Base-by-base conservation (phyloP, 2,113 vertebrate genomes). In the Tachysurus vachellii region DNA sequence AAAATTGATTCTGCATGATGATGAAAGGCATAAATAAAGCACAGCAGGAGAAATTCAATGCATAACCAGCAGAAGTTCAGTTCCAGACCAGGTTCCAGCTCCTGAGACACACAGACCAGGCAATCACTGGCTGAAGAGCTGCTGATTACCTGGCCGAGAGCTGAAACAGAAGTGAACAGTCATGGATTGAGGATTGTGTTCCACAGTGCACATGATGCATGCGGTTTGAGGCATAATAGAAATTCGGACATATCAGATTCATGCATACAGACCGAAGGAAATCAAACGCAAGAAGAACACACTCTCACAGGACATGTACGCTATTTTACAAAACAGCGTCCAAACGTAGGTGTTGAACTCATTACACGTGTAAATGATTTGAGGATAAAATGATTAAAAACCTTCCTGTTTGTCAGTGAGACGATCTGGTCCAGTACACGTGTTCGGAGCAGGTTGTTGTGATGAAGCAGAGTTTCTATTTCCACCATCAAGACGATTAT, bases 1-100 rank as follows among this genome's bases (percentile, higher is more conserved):
- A 89, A 94, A 95, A 95, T 95, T 95, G 95, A 95, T 96, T 96
- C 91, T 91, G 93, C 93, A 91, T 95, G 91, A 94, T 94, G 92
- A 94, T 93, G 90, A 84, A 94, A 92, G 91, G 94, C 95, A 95
- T 94, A 93, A 84, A 94, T 93, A 86, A 71, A 88, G 82, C 59
- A 56, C 86, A 85, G 84, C 80, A 75, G 57, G 56, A 13, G 70
- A 50, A 83, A 76, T 83, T 88, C 31, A 85, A 80, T 82, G 80
- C 81, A 90, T 86, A 88, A 79, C 71, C 77, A 82, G 14, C 66
- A 84, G 53, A 84, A 54, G 83, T 84, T 84, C 28, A 71, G 83
- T 57, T 84, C 53, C 83, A 84, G 64, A 26, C 50, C 66, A 54
- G 83, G 83, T 71, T 70, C 66, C 83, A 84, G 50, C 53, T 84